A percentile compares a stretch with the other conserved stretches of the same genome.
These are phyloP conservation scores for Drosophila nigricruria DNA, from an alignment of 2,888 invertebrate species.

Conservation along the genomic window DNA sequence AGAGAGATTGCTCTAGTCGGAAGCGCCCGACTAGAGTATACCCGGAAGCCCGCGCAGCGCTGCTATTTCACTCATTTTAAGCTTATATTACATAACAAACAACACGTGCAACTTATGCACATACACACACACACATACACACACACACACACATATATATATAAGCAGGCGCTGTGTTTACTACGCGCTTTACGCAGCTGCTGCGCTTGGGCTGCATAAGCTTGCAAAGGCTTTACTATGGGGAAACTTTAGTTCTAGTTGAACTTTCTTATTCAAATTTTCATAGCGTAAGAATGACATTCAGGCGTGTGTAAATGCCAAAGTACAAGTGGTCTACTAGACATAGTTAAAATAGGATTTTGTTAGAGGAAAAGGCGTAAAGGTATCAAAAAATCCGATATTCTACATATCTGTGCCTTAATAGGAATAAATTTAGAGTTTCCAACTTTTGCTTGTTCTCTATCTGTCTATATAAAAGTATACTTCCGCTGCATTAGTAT, in stretches of 20 bases:
- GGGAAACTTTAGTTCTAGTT: background rate
- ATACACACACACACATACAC: background rate
- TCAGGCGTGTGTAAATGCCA: background rate
- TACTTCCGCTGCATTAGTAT: background rate
- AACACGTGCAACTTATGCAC: background rate
- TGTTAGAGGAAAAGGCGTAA: background rate
- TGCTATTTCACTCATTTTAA: background rate
- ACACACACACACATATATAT: background rate
- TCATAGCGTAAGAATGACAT: background rate
- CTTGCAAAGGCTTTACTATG: background rate
- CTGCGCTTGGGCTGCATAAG: background rate
- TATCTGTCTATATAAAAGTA: background rate
- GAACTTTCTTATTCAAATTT: background rate
- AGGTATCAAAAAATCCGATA: background rate
- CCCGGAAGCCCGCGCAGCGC: background rate
- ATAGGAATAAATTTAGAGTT: background rate
- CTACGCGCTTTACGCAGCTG: background rate
- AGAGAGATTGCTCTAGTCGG: background rate
- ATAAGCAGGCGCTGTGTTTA: background rate
- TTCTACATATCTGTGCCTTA: too few relatives aligned
- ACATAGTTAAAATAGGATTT: background rate
- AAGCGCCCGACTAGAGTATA: background rate
- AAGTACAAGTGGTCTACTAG: background rate
- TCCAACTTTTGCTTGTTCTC: background rate
- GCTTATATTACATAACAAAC: background rate